These are phyloP conservation scores for Chymomyza amoena DNA, from an alignment of 2,888 invertebrate genomes.

Conservation along the genomic window DNA sequence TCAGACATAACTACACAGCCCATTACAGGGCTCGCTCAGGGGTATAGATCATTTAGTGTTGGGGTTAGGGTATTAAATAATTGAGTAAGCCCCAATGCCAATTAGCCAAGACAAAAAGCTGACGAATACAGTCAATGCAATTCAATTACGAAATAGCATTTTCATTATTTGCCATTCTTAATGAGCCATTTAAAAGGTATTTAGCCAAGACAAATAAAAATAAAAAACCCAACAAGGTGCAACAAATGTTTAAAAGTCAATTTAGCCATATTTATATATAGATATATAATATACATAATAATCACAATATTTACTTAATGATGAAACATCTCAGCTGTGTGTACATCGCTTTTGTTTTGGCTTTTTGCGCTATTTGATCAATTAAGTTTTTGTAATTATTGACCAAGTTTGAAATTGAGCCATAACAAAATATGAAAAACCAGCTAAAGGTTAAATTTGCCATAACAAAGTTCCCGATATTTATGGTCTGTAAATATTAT, in stretches of 20 bases:
- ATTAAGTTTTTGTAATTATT: constrained; percentile 49
- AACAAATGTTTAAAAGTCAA: background rate
- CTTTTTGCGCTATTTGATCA: constrained; percentile 30
- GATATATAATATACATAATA: background rate
- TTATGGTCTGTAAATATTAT: constrained; percentile 57
- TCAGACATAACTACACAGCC: background rate
- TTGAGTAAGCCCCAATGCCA: background rate
- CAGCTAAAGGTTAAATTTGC: background rate
- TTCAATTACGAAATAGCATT: background rate
- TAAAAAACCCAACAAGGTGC: background rate
- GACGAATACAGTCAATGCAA: background rate
- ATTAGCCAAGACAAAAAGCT: background rate
- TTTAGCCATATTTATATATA: background rate
- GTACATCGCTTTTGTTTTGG: constrained; percentile 16
- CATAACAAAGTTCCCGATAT: constrained; percentile 14
- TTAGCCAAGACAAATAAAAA: background rate
- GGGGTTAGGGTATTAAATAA: constrained; percentile 11
- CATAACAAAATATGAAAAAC: background rate
- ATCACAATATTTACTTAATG: background rate
- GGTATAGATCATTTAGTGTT: background rate
- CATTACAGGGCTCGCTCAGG: background rate
- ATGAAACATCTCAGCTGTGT: background rate
- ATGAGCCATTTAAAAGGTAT: constrained; percentile 11
- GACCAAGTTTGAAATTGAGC: constrained; percentile 21
- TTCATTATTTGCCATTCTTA: constrained; percentile 18